Base-by-base conservation (phyloP, 2,888 invertebrate genomes). In the Lobophora halterata region DNA sequence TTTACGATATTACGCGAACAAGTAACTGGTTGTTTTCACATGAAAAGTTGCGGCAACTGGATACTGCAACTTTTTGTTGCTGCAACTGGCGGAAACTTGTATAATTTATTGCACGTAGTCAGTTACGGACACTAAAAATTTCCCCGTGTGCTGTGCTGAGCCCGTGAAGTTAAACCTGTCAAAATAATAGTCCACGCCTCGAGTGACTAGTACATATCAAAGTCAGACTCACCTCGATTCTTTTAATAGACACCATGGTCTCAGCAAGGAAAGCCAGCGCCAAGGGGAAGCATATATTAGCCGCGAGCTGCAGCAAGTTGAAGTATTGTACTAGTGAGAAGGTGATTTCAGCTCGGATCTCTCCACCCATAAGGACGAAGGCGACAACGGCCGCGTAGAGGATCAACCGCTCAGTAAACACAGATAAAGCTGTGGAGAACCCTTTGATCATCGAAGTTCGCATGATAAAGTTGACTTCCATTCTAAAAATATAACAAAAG, bases 331-430 rank as follows among this genome's bases (percentile, higher is more conserved):
- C 93, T 60, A 93, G 88, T 0, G 94, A 92, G 72, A 94, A 95
- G 0, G 93, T 93, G 60, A 92, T 89, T 36, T 92, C 91, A 0
- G 91, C 89, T 67, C 90, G 74, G 48, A 82, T 79, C 2, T 71
- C 62, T 24, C 92, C 90, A 0, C 93, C 94, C 46, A 90, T 65
- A 3, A 95, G 74, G 14, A 94, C 92, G 57, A 92, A 96, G 0
- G 93, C 89, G 17, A 95, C 88, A 30, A 97, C 86, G 1, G 95
- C 95, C 25, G 95, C 88, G 68, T 92, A 95, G 6, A 96, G 79
- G 8, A 96, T 94, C 45, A 96, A 91, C 41, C 97, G 91, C 61
- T 96, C 94, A 0, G 96, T 95, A 63, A 95, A 96, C 9, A 97
- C 93, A 63, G 91, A 91, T 46, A 90, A 65, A 0, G 92, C 91